phyloP scores from a whole-genome alignment of 2,888 invertebrate genomes.

The Phrixothrix hirtus region DNA sequence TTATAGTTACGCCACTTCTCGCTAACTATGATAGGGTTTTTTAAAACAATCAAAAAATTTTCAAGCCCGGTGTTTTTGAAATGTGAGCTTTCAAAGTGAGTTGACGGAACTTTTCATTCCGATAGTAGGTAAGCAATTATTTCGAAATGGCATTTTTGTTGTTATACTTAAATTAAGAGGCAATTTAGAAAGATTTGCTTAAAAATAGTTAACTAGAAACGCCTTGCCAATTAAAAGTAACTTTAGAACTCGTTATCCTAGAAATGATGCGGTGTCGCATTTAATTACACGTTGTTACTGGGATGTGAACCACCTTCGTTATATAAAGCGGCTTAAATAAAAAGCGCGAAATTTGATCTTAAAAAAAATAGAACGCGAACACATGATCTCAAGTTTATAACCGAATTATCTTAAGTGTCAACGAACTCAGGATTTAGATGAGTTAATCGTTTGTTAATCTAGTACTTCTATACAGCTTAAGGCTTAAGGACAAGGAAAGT shows the following conservation, averaged over 20 bases:
- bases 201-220: background rate
- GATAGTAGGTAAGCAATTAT: too few species aligned
- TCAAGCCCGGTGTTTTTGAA: too few species aligned
- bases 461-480: slow-evolving; percentile 1
- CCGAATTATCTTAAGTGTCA: too few species aligned
- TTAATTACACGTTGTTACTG: slow-evolving; percentile 3
- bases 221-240: slow-evolving; percentile 6
- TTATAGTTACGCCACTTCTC: too few species aligned
- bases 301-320: slow-evolving; percentile 6
- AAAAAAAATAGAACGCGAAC: background rate
- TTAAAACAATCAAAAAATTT: too few species aligned
- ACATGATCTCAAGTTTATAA: background rate
- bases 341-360: background rate
- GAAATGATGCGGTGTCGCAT: slow-evolving; percentile 1
- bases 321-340: background rate
- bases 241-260: slow-evolving; percentile 14
- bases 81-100: too few species aligned
- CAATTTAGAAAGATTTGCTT: too few species aligned
- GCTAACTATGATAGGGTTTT: too few species aligned
- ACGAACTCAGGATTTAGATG: too few species aligned
- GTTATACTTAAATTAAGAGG: too few species aligned
- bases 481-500: slow-evolving; percentile 18
- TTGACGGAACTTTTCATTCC: too few species aligned
- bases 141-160: too few species aligned
- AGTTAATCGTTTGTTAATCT: slow-evolving; percentile 8